Evolutionary conservation across 2,888 invertebrate genomes (phyloP), one percentile per base, ranked within the genome.

Genomic region (Mythimna loreyi): DNA sequence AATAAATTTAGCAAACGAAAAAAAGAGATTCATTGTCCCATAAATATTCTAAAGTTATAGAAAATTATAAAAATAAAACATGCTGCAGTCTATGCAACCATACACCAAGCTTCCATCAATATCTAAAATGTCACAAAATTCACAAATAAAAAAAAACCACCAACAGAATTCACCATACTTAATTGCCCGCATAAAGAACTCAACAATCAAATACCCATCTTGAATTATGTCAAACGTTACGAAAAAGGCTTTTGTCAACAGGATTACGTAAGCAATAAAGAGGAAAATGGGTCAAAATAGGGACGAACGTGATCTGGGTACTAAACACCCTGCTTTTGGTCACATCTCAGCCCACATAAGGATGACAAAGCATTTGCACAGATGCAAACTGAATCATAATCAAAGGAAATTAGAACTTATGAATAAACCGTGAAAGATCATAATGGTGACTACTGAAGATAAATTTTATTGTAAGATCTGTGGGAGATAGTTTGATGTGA

Each of bases 271-370:
- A 86, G 82, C 78, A 84, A 84, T 85, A 85, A 83, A 85, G 78
- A 76, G 77, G 67, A 79, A 87, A 85, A 82, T 84, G 86, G 86
- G 87, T 87, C 87, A 82, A 82, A 83, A 81, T 67, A 72, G 74
- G 71, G 64, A 72, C 67, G 72, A 69, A 83, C 84, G 84, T 84
- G 84, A 59, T 55, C 55, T 33, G 79, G 43, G 67, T 66, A 79
- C 79, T 75, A 77, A 82, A 75, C 60, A 77, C 57, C 43, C 73
- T 85, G 66, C 80, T 82, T 83, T 84, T 80, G 83, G 84, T 75
- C 81, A 81, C 78, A 83, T 82, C 64, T 79, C 79, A 76, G 70
- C 64, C 45, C 69, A 80, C 60, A 81, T 79, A 81, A 83, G 69
- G 68, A 67, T 67, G 70, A 75, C 65, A 80, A 73, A 72, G 74